Evolutionary conservation across 2,888 invertebrate genomes (phyloP), one percentile per base, ranked within the genome.

Genomic region (Trachelus iudaicus): DNA sequence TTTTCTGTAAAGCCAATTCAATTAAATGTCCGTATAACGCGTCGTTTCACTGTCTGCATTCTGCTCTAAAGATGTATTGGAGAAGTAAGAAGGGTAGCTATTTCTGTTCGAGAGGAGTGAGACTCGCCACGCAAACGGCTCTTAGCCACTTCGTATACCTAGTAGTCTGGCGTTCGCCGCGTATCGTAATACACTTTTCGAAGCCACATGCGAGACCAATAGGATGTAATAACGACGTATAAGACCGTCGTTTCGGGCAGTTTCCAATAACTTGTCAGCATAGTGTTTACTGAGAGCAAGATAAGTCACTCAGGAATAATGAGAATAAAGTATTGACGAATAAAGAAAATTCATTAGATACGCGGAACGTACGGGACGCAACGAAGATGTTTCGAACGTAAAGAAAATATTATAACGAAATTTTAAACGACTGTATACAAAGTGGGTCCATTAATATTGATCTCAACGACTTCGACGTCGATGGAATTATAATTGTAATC

Each of bases 11-110:
- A 56, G 23, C 56, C 23, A 56, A 9, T 56, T 56, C 23, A 56
- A 56, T 56, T 23, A 56, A 15, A 56, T 56, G 23, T 23, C 23
- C 23, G 9, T 56, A 56, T 23, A 56, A 56, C 77, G 79, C 76
- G 77, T 78, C 79, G 75, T 78, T 78, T 81, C 82, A 79, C 76
- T 76, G 81, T 81, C 81, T 79, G 81, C 82, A 81, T 85, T 83
- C 84, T 79, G 84, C 86, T 87, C 87, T 86, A 84, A 87, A 89
- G 88, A 87, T 87, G 89, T 90, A 88, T 90, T 86, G 88, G 89
- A 88, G 89, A 89, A 90, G 90, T 87, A 90, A 90, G 90, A 90
- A 90, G 90, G 89, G 90, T 90, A 88, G 90, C 91, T 91, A 91
- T 91, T 91, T 91, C 90, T 91, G 91, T 87, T 90, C 88, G 88